Conservation (phyloP, 2,113 vertebrate genomes). For the Chaenocephalus aceratus region DNA sequence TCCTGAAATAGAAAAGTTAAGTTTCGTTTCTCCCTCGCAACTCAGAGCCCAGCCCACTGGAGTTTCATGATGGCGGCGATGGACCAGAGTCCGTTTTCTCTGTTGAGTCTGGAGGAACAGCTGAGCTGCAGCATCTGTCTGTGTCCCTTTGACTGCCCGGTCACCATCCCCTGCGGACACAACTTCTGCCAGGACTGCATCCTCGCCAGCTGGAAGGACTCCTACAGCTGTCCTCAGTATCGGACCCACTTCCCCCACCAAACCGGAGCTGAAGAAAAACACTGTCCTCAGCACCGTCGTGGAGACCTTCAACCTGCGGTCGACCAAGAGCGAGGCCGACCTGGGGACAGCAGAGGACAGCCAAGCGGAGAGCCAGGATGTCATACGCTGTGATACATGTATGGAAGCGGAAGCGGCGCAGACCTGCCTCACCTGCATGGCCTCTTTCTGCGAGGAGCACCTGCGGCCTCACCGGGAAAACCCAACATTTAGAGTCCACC, state of each 20-base stretch:
- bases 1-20: neutral
- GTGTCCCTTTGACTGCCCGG: conserved; percentile 87
- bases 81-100: conserved; percentile 12
- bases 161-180: conserved; percentile 94
- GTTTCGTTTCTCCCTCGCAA: conserved; percentile 62
- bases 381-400: conserved; percentile 87
- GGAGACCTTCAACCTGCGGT: conserved; percentile 77
- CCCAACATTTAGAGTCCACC: conserved; percentile 86
- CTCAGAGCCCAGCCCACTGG: too few species aligned
- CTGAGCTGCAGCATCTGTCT: conserved; percentile 94
- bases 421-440: conserved; percentile 95
- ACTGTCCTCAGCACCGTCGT: conserved; percentile 91
- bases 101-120: conserved; percentile 87
- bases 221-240: conserved; percentile 91
- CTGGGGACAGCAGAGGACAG: rapidly evolving
- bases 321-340: rapidly evolving
- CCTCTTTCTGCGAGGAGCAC: conserved; percentile 91
- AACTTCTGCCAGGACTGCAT: conserved; percentile 93
- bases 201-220: conserved; percentile 83
- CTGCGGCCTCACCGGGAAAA: conserved; percentile 91
- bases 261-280: conserved; percentile 91
- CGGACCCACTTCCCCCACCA: conserved; percentile 76
- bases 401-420: conserved; percentile 77
- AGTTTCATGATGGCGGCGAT: conserved; percentile 15
- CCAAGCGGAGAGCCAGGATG: neutral